Conservation (phyloP, 2,888 invertebrate species). For the Syrista parreyssii region DNA sequence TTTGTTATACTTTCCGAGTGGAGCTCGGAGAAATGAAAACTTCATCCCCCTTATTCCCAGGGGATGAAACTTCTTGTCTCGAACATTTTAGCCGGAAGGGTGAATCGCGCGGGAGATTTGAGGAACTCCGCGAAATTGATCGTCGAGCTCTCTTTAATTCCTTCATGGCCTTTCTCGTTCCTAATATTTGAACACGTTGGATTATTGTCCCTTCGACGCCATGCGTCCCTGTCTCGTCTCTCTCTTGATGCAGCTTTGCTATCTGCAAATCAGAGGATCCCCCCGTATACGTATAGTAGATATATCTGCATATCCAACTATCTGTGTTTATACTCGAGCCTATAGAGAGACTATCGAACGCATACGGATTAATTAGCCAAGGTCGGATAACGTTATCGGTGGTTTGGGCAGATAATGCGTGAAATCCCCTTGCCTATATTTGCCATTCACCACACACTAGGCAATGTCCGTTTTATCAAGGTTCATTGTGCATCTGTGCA, state of each 20-base stretch:
- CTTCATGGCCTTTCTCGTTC: not conserved
- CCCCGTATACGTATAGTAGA: not conserved
- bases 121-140: not conserved
- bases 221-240: not conserved
- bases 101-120: not conserved
- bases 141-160: not conserved
- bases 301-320: not conserved
- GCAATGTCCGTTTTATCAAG: not conserved
- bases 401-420: conserved; percentile 44
- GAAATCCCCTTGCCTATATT: not conserved
- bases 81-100: not conserved
- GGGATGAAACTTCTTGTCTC: not conserved
- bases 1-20: not conserved
- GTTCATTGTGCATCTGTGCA: not conserved
- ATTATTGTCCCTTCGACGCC: not conserved
- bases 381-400: conserved; percentile 36
- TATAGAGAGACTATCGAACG: conserved; percentile 18
- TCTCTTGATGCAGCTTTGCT: not conserved
- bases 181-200: not conserved
- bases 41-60: not conserved
- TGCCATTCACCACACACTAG: not conserved
- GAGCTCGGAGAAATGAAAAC: not conserved
- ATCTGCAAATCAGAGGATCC: not conserved
- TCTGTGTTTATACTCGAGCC: not conserved
- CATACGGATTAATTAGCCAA: conserved; percentile 41